phyloP scores from a whole-genome alignment of 1,140 invertebrate genomes.

The Bombus superbus region DNA sequence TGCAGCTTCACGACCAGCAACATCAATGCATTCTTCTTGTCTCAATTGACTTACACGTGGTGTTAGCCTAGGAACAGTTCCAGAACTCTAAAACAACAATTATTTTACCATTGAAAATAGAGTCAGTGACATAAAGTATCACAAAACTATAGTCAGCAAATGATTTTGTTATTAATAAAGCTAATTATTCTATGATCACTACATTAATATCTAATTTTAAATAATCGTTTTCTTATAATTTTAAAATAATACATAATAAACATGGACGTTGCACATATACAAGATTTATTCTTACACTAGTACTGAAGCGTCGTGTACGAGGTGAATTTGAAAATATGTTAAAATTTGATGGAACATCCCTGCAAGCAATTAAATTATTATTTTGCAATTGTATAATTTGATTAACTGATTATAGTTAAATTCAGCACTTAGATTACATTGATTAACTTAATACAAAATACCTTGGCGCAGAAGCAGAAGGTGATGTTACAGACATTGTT shows the following conservation, averaged over 20 bases:
- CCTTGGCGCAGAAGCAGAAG: constrained; percentile 81
- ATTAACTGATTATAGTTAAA: background rate
- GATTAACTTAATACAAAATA: constrained; percentile 55
- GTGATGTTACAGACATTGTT: constrained; percentile 80
- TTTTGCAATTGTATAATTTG: background rate
- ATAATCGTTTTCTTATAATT: background rate
- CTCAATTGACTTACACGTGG: constrained; percentile 93
- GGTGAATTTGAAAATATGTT: constrained; percentile 85
- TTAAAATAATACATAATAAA: constrained; percentile 60
- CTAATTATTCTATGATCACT: background rate
- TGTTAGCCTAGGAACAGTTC: constrained; percentile 87
- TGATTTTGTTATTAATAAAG: background rate
- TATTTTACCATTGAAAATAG: background rate
- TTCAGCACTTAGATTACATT: background rate
- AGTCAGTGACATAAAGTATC: background rate
- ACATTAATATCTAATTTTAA: constrained; percentile 11
- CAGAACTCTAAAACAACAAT: constrained; percentile 76
- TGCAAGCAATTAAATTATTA: constrained; percentile 69
- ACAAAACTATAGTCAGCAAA: background rate
- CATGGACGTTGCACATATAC: constrained; percentile 6
- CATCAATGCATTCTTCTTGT: constrained; percentile 93
- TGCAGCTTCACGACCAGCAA: constrained; percentile 91
- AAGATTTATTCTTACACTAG: constrained; percentile 87
- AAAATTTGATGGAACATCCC: constrained; percentile 83
- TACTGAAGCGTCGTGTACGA: constrained; percentile 91